Base-by-base conservation (phyloP, 1,140 invertebrate species). In the Orius laevigatus region DNA sequence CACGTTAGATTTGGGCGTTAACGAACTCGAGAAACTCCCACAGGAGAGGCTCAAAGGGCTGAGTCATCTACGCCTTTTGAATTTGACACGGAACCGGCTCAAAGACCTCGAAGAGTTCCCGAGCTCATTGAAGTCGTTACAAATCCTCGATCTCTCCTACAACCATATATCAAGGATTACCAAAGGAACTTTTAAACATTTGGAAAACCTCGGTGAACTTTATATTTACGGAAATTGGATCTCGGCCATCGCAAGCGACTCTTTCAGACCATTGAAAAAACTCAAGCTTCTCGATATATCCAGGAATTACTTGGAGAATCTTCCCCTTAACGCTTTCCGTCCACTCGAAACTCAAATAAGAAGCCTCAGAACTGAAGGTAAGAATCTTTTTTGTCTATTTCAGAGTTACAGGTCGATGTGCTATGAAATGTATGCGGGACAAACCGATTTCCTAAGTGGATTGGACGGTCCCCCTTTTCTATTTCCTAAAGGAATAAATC, bases 71-170 rank as follows among this genome's bases (percentile, higher is more conserved):
- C 65, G 78, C 38, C 59, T 78, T 18, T 66, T 92, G 2, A 92
- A 92, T 67, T 67, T 91, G 6, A 86, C 86, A 2, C 74, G 78
- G 53, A 93, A 93, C 62, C 72, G 70, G 31, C 66, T 93, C 5
- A 78, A 78, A 58, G 82, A 86, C 55, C 65, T 92, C 1, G 84
- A 87, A 62, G 79, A 85, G 53, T 89, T 92, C 60, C 81, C 84
- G 4, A 57, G 67, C 1, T 84, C 91, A 61, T 65, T 90, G 14
- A 75, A 76, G 42, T 74, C 75, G 10, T 62, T 93, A 44, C 78
- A 86, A 60, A 75, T 78, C 41, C 67, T 89, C 36, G 86, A 91
- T 62, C 62, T 91, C 9, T 88, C 84, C 5, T 80, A 72, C 57
- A 92, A 92, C 68, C 81, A 84, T 61, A 75, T 91, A 51, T 75